These are phyloP conservation scores for Spilosoma lubricipeda DNA, from an alignment of 2,888 invertebrate genomes.

Conservation along the genomic window DNA sequence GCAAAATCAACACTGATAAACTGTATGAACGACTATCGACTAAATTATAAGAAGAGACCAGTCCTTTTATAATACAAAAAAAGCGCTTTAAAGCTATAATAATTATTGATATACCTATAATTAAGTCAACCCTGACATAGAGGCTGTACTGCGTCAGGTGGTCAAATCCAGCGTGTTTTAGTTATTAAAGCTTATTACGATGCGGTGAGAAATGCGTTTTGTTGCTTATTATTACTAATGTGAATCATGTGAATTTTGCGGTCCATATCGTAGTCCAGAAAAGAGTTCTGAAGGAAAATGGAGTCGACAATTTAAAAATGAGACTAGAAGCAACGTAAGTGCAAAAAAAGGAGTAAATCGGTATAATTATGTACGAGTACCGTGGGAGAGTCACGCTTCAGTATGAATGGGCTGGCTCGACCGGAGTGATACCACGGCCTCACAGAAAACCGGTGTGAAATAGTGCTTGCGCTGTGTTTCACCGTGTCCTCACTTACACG, in stretches of 20 bases:
- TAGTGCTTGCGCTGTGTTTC: too few relatives aligned
- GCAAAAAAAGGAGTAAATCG: too few relatives aligned
- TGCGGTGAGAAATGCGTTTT: conserved; percentile 52
- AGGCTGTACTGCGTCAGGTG: neutral
- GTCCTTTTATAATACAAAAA: neutral
- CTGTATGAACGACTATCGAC: neutral
- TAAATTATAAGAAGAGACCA: neutral
- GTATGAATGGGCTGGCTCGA: too few relatives aligned
- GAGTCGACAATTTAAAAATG: neutral
- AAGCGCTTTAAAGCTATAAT: neutral
- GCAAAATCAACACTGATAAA: neutral
- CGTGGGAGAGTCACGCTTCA: too few relatives aligned
- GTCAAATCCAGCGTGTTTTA: conserved; percentile 17
- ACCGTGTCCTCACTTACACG: too few relatives aligned
- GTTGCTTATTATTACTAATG: conserved; percentile 49
- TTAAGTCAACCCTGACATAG: conserved; percentile 1
- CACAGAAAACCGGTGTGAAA: too few relatives aligned
- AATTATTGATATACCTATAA: neutral
- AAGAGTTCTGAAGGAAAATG: conserved; percentile 1
- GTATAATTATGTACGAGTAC: too few relatives aligned
- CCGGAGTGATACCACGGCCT: too few relatives aligned
- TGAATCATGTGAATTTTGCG: conserved; percentile 51
- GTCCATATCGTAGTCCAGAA: conserved; percentile 21
- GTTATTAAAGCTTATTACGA: conserved; percentile 59
- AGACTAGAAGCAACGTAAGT: too few relatives aligned